These are phyloP conservation scores for Dendrocopos noguchii DNA, from an alignment of 2,113 vertebrate genomes.

Conservation along the genomic window DNA sequence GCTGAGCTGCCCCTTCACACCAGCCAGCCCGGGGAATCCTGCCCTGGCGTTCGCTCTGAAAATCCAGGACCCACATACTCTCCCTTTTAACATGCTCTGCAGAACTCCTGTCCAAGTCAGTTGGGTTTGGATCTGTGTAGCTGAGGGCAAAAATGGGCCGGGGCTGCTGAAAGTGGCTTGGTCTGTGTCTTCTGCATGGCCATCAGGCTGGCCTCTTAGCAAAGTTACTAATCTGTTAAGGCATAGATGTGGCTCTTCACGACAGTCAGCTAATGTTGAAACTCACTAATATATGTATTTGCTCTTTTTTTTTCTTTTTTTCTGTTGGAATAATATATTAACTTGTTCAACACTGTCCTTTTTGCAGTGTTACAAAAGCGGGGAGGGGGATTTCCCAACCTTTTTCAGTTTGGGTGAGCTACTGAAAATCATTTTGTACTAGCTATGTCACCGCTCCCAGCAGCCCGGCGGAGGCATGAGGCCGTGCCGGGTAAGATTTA, in stretches of 20 bases:
- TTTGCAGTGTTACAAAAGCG: background rate
- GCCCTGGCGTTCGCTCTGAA: background rate
- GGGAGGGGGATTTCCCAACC: background rate
- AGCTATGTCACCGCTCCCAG: constrained; percentile 58
- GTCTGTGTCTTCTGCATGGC: background rate
- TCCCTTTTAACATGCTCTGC: background rate
- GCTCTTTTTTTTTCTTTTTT: background rate
- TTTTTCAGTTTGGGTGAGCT: constrained; percentile 59
- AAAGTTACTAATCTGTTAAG: background rate
- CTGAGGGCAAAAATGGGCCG: background rate
- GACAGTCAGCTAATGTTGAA: constrained; percentile 43
- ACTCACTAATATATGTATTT: constrained; percentile 64
- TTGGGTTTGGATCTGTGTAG: background rate
- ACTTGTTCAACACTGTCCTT: constrained; percentile 57
- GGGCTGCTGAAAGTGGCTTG: background rate
- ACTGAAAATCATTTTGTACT: constrained; percentile 67
- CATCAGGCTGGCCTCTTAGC: background rate
- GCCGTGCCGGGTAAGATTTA: constrained; percentile 13
- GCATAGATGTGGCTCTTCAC: constrained; percentile 3
- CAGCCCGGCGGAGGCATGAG: constrained; percentile 13
- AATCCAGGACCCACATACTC: background rate
- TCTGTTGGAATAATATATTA: constrained; percentile 26
- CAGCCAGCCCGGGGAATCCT: background rate
- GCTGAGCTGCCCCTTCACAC: background rate
- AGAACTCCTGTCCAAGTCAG: background rate